Base-by-base conservation (phyloP, 2,888 invertebrate species). In the Dicranocentrus wangi region DNA sequence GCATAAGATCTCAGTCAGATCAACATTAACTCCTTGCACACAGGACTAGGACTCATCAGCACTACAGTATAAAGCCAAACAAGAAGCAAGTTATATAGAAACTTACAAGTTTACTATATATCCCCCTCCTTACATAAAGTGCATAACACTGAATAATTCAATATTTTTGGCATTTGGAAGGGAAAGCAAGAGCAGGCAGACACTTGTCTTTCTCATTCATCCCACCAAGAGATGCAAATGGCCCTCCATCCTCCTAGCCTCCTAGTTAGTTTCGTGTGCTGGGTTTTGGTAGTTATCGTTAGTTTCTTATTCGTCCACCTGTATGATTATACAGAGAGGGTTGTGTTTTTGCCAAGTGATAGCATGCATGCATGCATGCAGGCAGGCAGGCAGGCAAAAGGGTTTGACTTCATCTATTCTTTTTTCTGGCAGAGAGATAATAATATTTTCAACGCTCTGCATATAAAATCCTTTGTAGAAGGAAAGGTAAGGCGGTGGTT, bases 391-490 rank as follows among this genome's bases (percentile, higher is more conserved):
- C 19, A 72, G 63, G 19, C 19, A 71, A 71, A 60, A 60, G 55
- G 55, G 21, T 53, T 53, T 3, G 32, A 5, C 19, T 53, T 53
- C 55, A 32, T 55, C 32, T 69, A 55, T 28, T 55, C 23, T 69
- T 69, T 25, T 69, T 23, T 8, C 69, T 27, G 71, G 28, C 28
- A 61, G 58, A 58, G 47, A 21, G 47, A 71, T 61, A 47, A 71
- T 15, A 71, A 71, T 61, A 61, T 71, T 27, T 61, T 47, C 43
- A n/a, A 23, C 47, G 15, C 7, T 71, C 5, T 61, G 47, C 23
- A 39, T 61, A 47, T 58, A 61, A 42, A 27, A 70, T 70, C 19
- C 32, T 47, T 71, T 47, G 32, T 8, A 69, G 55, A 58, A 60
- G 61, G 32, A 23, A 65, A 63, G 28, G 17, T 27, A 73, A 53